Conservation (phyloP, 53 echinoderm and acorn worm species). For the Paracentrotus lividus region DNA sequence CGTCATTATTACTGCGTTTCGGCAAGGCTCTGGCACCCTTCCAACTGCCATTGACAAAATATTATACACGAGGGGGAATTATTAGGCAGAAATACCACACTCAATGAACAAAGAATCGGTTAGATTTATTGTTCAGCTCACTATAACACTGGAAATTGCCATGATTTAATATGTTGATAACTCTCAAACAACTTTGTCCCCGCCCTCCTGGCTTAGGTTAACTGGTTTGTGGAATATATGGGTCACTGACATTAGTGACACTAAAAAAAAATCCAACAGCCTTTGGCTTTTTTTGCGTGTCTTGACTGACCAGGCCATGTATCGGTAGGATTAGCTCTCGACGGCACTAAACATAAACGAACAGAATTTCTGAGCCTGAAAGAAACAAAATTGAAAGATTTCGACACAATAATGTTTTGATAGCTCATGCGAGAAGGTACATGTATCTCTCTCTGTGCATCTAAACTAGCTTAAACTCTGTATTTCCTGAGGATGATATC, state of each 20-base stretch:
- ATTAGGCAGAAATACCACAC: conserved; percentile 2
- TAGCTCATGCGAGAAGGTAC: background rate
- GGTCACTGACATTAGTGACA: background rate
- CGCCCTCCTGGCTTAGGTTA: background rate
- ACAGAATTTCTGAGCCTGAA: background rate
- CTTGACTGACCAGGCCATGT: background rate
- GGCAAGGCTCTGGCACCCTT: background rate
- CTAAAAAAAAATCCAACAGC: background rate
- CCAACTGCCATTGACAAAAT: background rate
- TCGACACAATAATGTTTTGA: conserved; percentile 33
- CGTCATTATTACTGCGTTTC: background rate
- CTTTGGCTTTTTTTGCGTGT: no score
- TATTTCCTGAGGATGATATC: conserved; percentile 1
- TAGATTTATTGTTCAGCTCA: conserved; percentile 33
- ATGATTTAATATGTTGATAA: conserved; percentile 34
- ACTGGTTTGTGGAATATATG: background rate
- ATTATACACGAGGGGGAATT: background rate
- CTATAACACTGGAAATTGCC: background rate
- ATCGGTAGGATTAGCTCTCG: background rate
- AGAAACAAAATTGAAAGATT: background rate
- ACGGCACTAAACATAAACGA: conserved; percentile 6
- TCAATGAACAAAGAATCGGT: background rate
- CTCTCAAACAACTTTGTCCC: background rate
- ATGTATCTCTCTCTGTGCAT: conserved; percentile 2
- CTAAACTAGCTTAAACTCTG: background rate